Base-by-base conservation (phyloP, 1,140 invertebrate genomes). In the Eueides isabella region DNA sequence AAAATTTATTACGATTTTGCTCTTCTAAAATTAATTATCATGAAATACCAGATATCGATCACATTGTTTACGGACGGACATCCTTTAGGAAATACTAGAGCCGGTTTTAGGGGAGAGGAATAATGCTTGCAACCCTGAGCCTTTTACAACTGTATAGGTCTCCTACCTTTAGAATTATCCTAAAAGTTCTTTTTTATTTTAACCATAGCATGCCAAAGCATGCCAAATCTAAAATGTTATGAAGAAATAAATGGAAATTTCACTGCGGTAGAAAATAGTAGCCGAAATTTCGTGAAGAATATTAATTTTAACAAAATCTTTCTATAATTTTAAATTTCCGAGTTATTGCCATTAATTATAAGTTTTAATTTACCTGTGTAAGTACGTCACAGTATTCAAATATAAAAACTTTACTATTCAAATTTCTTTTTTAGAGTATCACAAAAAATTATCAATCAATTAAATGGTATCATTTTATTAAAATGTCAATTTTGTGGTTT, bases 1-100 rank as follows among this genome's bases (percentile, higher is more conserved):
- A 89, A 91, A 92, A 91, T 91, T 91, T 89, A 91, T 91, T 91
- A 92, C 83, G 85, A 85, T 92, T 88, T 89, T 88, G 86, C 89
- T 92, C 88, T 90, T 92, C 86, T 91, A 86, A 90, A 85, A 82
- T 89, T 87, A 85, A 82, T 89, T 87, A 86, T 90, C 81, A 83
- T 89, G 81, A 85, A 84, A 84, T 88, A 84, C 74, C 77, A 78
- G 79, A 74, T 84, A 83, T 82, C 73, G 68, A 55, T 63, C 29
- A 63, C 87, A 89, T 91, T 78, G 81, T 90, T 89, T 90, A 80
- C 82, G 69, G 84, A 87, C 86, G 87, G 86, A 85, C 85, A 80
- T 81, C 76, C 79, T 70, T 26, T 55, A 11, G 3, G 26, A 55
- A 7, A 9, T 55, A 26, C 48, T n/a, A 14, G 48, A 23, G 48